Evolutionary conservation across 2,113 vertebrate species (phyloP), one percentile per base, ranked within the genome.

Genomic region (Theristicus caerulescens): DNA sequence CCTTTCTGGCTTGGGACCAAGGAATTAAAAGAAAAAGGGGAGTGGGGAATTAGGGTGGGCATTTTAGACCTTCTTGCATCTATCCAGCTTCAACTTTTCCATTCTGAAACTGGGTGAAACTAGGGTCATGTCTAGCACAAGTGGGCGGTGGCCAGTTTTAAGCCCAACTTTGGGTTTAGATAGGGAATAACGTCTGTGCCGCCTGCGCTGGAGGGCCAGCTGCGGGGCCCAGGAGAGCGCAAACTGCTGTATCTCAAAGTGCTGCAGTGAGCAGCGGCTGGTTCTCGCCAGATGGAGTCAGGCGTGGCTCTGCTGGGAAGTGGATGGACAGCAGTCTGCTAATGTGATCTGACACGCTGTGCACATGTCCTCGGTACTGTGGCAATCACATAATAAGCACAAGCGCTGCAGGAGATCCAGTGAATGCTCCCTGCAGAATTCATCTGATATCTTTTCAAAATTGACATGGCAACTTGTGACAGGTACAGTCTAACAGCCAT

Each of bases 171-270:
- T 76, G 38, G 16, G 19, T 42, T 62, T 42, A 55, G 27, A 0
- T 11, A 13, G 67, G n/a, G 22, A 62, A 7, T 13, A n/a, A 9
- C 0, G 1, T n/a, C 70, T 38, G 22, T 36, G 42, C 49, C 0
- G 1, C 44, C 57, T 1, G 6, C 2, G 5, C 42, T 26, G 62
- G 40, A 46, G 36, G 46, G 34, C 42, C 36, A 18, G 70, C 24
- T 57, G 52, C 65, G 0, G 16, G 26, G 21, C 34, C 52, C 26
- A 26, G 34, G 47, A 9, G 18, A 66, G 44, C 7, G 0, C 7
- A 31, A 3, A 2, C 32, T 27, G 59, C 59, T 7, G 1, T 6
- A 15, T 13, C 4, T 36, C 34, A 0, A 0, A 19, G 49, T 2
- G 2, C 54, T 26, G 58, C 36, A 1, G 21, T 4, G 32, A 72